phyloP scores from a whole-genome alignment of 2,113 vertebrate genomes.

The Melanerpes formicivorus region DNA sequence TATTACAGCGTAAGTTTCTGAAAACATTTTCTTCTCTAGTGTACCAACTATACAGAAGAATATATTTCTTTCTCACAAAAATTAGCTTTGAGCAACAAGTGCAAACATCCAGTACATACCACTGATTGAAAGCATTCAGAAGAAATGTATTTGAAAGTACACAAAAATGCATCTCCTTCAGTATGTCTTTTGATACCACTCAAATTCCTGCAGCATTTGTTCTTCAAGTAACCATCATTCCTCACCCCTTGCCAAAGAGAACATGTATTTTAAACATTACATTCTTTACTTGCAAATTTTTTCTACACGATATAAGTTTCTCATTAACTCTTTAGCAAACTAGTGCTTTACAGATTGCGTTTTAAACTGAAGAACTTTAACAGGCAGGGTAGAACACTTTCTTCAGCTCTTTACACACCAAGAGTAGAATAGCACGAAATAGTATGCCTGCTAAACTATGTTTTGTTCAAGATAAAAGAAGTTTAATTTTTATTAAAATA shows the following conservation, averaged over 20 bases:
- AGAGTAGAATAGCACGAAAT: not conserved
- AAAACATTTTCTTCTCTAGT: constrained; percentile 13
- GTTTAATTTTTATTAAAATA: not conserved
- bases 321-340: not conserved
- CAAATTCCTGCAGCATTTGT: constrained; percentile 16
- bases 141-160: constrained; percentile 22
- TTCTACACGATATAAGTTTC: not conserved
- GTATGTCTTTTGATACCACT: not conserved
- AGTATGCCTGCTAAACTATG: not conserved
- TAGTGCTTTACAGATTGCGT: not conserved
- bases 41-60: constrained; percentile 54
- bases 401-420: not conserved
- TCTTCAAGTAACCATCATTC: not conserved
- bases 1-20: constrained; percentile 32
- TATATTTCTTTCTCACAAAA: constrained; percentile 50
- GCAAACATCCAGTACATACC: constrained; percentile 43
- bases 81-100: constrained; percentile 39
- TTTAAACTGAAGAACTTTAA: constrained; percentile 13
- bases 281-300: not conserved
- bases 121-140: constrained; percentile 33
- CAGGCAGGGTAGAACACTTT: not conserved
- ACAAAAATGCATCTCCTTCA: constrained; percentile 17
- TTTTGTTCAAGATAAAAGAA: constrained; percentile 1
- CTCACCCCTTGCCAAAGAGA: not conserved
- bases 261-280: not conserved